A percentile compares a stretch with the other conserved stretches of the same genome.
Conservation (phyloP, 2,113 vertebrate genomes). For the Ctenomys sociabilis region DNA sequence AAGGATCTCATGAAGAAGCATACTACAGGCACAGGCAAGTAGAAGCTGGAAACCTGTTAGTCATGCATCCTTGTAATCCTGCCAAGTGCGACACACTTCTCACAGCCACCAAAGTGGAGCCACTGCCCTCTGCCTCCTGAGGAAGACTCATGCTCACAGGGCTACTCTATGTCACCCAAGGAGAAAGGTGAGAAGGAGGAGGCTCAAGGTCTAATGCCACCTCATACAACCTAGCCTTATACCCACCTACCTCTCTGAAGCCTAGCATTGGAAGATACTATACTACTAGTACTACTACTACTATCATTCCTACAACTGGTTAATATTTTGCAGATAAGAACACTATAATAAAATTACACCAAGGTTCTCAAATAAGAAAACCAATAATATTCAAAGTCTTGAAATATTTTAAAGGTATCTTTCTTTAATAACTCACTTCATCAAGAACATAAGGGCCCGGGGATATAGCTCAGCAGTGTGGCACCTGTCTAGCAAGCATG, state of each 20-base stretch:
- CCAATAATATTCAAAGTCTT: not conserved
- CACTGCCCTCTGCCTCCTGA: accelerated
- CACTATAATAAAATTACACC: not conserved
- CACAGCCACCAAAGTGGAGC: not conserved
- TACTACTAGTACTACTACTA: too few relatives aligned
- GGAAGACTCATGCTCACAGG: not conserved
- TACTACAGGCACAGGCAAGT: not conserved
- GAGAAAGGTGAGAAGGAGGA: not conserved
- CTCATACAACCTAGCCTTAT: not conserved
- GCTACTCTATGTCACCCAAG: not conserved
- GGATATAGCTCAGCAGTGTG: too few relatives aligned
- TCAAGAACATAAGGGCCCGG: not conserved
- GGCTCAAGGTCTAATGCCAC: not conserved
- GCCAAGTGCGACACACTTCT: not conserved
- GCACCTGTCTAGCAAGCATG: too few relatives aligned
- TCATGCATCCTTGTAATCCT: not conserved
- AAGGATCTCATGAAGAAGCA: constrained; percentile 18
- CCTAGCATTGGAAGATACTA: not conserved
- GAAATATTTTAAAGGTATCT: not conserved
- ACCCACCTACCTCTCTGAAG: not conserved
- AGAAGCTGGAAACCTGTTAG: not conserved
- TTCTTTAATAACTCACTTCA: not conserved
- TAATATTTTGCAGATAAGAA: not conserved
- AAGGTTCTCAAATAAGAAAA: not conserved
- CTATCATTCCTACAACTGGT: not conserved